A percentile compares a stretch with the other conserved stretches of the same genome.
phyloP scores from a whole-genome alignment of 2,888 invertebrate genomes.

The Pachydiplax longipennis region DNA sequence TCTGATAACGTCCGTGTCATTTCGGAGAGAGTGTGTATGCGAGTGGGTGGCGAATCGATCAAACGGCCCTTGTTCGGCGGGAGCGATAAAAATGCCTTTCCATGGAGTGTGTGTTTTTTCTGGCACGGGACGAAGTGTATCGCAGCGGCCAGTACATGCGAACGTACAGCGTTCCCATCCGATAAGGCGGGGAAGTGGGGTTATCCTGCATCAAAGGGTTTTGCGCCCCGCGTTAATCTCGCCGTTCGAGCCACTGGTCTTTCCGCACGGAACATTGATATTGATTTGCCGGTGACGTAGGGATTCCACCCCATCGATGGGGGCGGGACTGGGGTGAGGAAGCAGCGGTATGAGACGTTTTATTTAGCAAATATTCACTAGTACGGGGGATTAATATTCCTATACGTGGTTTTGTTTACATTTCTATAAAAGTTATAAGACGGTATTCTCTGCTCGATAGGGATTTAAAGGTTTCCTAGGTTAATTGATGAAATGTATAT shows the following conservation, averaged over 20 bases:
- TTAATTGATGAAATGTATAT: no score
- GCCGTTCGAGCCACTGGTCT: conserved; percentile 39
- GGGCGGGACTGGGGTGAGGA: background rate
- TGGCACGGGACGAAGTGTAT: conserved; percentile 30
- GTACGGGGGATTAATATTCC: no score
- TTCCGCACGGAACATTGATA: conserved; percentile 44
- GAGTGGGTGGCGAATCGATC: conserved; percentile 11
- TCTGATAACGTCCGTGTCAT: background rate
- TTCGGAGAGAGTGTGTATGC: background rate
- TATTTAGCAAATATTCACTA: no score
- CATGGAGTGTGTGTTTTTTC: conserved; percentile 13
- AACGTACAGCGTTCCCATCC: background rate
- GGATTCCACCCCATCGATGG: conserved; percentile 27
- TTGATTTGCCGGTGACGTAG: conserved; percentile 36
- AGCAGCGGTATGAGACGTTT: background rate
- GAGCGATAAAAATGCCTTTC: conserved; percentile 18
- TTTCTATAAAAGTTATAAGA: no score
- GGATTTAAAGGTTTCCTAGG: no score
- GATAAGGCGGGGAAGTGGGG: background rate
- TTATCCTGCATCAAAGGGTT: conserved; percentile 42
- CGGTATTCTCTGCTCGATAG: no score
- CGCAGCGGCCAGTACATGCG: conserved; percentile 31
- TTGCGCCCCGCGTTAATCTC: conserved; percentile 39
- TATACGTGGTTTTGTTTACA: no score
- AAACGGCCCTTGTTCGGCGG: conserved; percentile 26